phyloP scores from a whole-genome alignment of 2,888 invertebrate species.

The Dryadula phaetusa region DNA sequence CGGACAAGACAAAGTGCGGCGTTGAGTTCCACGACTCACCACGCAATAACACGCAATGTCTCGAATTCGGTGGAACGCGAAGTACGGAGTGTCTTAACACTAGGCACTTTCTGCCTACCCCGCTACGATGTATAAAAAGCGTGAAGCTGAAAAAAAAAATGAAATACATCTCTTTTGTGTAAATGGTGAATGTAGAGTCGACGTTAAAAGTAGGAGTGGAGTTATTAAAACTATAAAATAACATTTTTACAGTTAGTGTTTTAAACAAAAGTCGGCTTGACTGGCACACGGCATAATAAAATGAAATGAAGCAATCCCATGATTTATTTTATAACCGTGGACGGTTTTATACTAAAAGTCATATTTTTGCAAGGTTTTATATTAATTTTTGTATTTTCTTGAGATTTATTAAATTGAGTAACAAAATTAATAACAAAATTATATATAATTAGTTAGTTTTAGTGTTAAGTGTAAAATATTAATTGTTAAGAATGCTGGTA shows the following conservation, averaged over 20 bases:
- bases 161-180: neutral
- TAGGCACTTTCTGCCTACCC: no score
- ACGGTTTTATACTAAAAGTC: constrained; percentile 60
- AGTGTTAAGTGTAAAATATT: no score
- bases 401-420: neutral
- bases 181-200: constrained; percentile 6
- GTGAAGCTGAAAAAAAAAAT: no score
- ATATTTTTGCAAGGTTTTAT: constrained; percentile 28
- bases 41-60: no score
- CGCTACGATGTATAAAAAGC: no score
- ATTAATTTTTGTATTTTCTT: constrained; percentile 5
- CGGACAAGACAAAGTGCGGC: no score
- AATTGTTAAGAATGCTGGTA: no score
- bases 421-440: no score
- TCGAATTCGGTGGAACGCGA: no score
- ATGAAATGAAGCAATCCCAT: constrained; percentile 79
- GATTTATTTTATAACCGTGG: constrained; percentile 76
- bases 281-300: constrained; percentile 73
- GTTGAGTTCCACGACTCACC: no score
- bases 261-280: constrained; percentile 66
- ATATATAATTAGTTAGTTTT: no score
- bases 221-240: constrained; percentile 53
- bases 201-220: constrained; percentile 20
- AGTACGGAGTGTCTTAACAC: no score
- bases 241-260: constrained; percentile 67